Percentiles rank a stretch among this genome's conserved stretches.
Evolutionary conservation across 2,113 vertebrate species (phyloP).

Genomic region (Oophaga pumilio): DNA sequence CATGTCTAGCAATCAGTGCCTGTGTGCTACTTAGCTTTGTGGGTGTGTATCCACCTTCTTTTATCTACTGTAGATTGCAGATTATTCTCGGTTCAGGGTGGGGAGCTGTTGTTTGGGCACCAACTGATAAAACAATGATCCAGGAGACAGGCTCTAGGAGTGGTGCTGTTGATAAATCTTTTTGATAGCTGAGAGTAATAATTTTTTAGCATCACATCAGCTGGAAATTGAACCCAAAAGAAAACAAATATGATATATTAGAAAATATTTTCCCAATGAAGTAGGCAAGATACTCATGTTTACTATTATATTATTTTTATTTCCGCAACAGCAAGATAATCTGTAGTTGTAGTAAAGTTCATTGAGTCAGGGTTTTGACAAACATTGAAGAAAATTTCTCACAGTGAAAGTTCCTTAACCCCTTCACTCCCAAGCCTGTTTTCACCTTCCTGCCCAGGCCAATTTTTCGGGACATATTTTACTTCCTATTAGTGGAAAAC

Average conservation of each 20-base stretch:
- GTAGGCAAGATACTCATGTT: not conserved
- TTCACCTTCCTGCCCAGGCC: no score
- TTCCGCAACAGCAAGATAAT: not conserved
- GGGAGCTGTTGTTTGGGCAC: not conserved
- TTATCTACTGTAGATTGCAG: not conserved
- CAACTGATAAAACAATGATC: constrained; percentile 8
- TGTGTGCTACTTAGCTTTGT: not conserved
- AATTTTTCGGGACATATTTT: no score
- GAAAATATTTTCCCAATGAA: not conserved
- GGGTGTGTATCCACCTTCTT: constrained; percentile 12
- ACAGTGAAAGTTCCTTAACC: no score
- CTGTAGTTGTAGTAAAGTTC: not conserved
- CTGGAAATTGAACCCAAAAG: not conserved
- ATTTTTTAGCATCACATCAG: not conserved
- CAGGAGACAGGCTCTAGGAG: not conserved
- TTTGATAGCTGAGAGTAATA: not conserved
- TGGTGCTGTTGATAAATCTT: not conserved
- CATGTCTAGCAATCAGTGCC: not conserved
- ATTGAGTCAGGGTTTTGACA: not conserved
- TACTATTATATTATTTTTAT: not conserved
- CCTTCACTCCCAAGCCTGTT: no score
- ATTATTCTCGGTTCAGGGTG: constrained; percentile 3
- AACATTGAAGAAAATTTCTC: no score
- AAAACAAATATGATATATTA: not conserved
- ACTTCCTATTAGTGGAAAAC: no score